Conservation (phyloP, 2,888 invertebrate genomes). For the Thera obeliscata region DNA sequence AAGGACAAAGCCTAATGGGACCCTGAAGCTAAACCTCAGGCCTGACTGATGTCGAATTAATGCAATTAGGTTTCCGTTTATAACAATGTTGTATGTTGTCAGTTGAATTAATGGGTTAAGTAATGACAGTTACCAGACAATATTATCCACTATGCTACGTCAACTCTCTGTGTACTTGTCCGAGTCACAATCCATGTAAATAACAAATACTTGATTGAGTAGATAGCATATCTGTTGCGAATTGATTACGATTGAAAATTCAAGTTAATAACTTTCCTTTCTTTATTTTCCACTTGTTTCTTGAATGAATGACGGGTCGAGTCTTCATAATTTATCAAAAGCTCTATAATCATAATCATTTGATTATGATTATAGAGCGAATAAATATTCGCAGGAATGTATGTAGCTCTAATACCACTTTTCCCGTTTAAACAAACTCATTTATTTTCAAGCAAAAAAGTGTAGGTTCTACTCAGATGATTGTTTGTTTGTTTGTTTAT, state of each 20-base stretch:
- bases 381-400: no score
- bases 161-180: slow-evolving; percentile 22
- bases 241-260: slow-evolving; percentile 9
- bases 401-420: no score
- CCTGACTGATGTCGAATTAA: slow-evolving; percentile 45
- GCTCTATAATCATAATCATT: no score
- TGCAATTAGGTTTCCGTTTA: slow-evolving; percentile 48
- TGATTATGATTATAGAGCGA: no score
- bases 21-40: slow-evolving; percentile 26
- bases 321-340: no score
- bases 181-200: slow-evolving; percentile 15
- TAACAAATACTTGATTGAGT: slow-evolving; percentile 17
- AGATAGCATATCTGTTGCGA: slow-evolving; percentile 15
- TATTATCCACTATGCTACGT: slow-evolving; percentile 38
- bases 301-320: neutral
- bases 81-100: slow-evolving; percentile 46
- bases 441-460: no score
- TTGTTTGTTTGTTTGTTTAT: no score
- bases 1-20: slow-evolving; percentile 37
- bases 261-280: neutral
- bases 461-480: no score
- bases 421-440: no score
- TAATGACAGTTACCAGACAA: slow-evolving; percentile 43
- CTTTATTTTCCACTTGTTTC: neutral
- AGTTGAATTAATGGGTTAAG: slow-evolving; percentile 42